A percentile compares a stretch with the other conserved stretches of the same genome.
These are phyloP conservation scores for Thysanoteuthis rhombus DNA, from an alignment of 2,888 invertebrate species.

Conservation along the genomic window DNA sequence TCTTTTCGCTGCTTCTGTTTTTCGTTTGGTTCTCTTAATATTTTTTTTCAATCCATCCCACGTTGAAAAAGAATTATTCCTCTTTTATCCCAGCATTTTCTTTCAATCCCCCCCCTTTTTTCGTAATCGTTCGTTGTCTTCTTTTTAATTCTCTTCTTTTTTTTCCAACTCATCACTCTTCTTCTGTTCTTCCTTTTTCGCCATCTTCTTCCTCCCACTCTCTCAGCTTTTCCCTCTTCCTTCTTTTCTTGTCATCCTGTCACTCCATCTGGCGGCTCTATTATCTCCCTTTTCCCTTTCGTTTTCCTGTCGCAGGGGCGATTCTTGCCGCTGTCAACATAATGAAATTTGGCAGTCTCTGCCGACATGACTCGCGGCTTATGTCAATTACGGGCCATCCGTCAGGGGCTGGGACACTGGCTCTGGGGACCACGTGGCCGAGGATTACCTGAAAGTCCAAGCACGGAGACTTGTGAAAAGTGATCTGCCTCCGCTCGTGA, in stretches of 20 bases:
- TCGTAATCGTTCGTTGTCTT: background rate
- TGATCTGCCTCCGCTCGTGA: background rate
- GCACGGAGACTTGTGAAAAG: background rate
- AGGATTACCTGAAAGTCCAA: background rate
- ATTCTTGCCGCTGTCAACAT: background rate
- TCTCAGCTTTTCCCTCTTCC: background rate
- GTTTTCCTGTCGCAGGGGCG: background rate
- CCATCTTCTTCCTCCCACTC: background rate
- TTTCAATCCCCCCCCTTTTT: background rate
- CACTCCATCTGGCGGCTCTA: background rate
- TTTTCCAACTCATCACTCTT: background rate
- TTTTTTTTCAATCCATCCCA: no score
- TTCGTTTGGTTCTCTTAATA: no score
- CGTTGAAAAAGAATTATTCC: no score
- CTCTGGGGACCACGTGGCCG: background rate
- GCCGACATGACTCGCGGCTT: background rate
- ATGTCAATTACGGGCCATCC: background rate
- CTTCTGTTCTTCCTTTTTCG: background rate
- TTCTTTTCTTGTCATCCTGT: background rate
- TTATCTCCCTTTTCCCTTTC: background rate
- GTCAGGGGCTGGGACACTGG: background rate
- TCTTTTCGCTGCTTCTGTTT: no score
- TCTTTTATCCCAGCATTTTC: background rate
- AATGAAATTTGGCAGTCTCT: background rate
- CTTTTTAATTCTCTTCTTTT: background rate